These are phyloP conservation scores for Pogonocherus hispidulus DNA, from an alignment of 2,888 invertebrate species.

Conservation along the genomic window DNA sequence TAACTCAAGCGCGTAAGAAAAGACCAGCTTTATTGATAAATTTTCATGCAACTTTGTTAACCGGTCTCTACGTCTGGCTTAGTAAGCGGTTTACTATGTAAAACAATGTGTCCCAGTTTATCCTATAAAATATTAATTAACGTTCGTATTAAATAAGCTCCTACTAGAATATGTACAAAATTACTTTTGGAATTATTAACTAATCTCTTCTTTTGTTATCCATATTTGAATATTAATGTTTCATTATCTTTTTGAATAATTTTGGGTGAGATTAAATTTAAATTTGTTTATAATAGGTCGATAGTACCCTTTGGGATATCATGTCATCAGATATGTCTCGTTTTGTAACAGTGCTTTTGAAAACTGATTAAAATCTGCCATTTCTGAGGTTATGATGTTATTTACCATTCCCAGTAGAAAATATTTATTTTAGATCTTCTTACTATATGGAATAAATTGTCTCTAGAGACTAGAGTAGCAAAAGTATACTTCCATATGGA, in stretches of 20 bases:
- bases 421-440: too few species aligned
- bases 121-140: constrained; percentile 1
- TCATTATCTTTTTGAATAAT: not conserved
- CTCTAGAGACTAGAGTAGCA: too few species aligned
- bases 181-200: not conserved
- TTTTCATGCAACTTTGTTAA: constrained; percentile 4
- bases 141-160: not conserved
- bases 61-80: not conserved
- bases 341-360: too few species aligned
- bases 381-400: too few species aligned
- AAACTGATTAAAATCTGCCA: too few species aligned
- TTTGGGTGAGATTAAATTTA: too few species aligned
- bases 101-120: constrained; percentile 4
- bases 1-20: not conserved
- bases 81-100: constrained; percentile 1
- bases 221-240: not conserved
- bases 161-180: not conserved
- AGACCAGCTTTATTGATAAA: constrained; percentile 1
- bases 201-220: not conserved
- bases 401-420: too few species aligned
- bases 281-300: too few species aligned
- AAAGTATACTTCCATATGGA: too few species aligned
- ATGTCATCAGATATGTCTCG: too few species aligned
- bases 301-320: too few species aligned
- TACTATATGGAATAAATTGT: too few species aligned